Percentiles rank a stretch among this genome's conserved stretches.
These are phyloP conservation scores for Ricordea florida DNA, from an alignment of 92 coral and sea anemone species.

Conservation along the genomic window DNA sequence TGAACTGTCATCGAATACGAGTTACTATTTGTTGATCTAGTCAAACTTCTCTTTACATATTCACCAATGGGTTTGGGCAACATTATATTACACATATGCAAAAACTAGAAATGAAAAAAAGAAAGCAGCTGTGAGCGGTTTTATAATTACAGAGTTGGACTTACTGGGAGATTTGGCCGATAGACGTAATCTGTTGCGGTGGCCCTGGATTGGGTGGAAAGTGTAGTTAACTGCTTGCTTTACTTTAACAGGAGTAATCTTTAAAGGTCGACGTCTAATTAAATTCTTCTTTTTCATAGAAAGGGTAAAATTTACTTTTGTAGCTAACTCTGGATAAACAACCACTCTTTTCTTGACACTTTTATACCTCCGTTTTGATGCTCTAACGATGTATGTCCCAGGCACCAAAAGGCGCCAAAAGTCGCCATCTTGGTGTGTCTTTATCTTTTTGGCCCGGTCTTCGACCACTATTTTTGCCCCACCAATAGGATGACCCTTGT, in stretches of 20 bases:
- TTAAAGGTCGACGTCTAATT: neutral
- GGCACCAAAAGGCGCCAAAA: constrained; percentile 91
- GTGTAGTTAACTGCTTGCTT: neutral
- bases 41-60: too few species aligned
- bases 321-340: constrained; percentile 51
- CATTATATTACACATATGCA: too few species aligned
- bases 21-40: too few species aligned
- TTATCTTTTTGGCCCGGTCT: constrained; percentile 78
- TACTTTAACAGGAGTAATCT: neutral
- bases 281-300: constrained; percentile 26
- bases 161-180: constrained; percentile 6
- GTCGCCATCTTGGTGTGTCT: constrained; percentile 79
- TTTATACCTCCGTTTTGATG: constrained; percentile 64
- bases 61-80: too few species aligned
- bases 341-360: constrained; percentile 62
- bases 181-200: constrained; percentile 10
- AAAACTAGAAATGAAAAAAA: too few species aligned
- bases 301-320: constrained; percentile 73
- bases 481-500: constrained; percentile 75
- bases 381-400: constrained; percentile 80
- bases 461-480: constrained; percentile 86
- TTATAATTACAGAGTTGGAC: neutral
- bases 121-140: neutral
- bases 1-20: too few species aligned
- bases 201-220: neutral